Evolutionary conservation across 2,113 vertebrate species (phyloP), one percentile per base, ranked within the genome.

Genomic region (Lichenostomus cassidix): DNA sequence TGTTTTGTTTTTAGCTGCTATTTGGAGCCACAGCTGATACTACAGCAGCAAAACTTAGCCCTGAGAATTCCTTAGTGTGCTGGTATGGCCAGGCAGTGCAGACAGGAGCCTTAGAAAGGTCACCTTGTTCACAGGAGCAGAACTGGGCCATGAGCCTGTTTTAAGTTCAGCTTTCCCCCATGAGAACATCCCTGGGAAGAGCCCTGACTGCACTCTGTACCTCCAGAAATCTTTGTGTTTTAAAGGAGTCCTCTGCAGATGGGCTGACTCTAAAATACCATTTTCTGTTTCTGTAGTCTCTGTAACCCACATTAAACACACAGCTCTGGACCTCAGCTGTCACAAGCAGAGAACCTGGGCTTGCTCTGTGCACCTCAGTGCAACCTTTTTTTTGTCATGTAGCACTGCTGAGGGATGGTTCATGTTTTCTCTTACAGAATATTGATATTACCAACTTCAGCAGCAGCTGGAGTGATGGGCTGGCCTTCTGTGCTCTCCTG

Each of bases 401-500:
- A 76, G 44, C 68, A 35, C 31, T 78, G 4, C 44, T 91, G 18
- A 94, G 39, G 71, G 46, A 29, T 50, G 10, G 56, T 28, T 90
- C 8, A 1, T 25, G 28, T 69, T 92, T 91, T 77, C 31, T 91
- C 16, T 85, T 74, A 2, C 97, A 99, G 99, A 99, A 99, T 88
- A 99, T 99, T 20, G 99, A 99, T 50, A 98, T 99, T 95, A 99
- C 99, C 73, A 99, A 99, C 97, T 99, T 99, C 97, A 99, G 99
- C 98, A 99, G 99, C 98, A 99, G 99, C 90, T 99, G 99, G 99
- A 99, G 98, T 12, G 99, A 99, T 9, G 99, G 99, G 29, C 96
- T 99, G 97, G 99, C 98, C 15, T 99, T 99, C 97, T 99, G 99
- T 8, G 99, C 99, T 33, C 98, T 99, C 19, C 95, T 99, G 70